phyloP scores from a whole-genome alignment of 1,140 invertebrate species.

The Papilio dardanus region DNA sequence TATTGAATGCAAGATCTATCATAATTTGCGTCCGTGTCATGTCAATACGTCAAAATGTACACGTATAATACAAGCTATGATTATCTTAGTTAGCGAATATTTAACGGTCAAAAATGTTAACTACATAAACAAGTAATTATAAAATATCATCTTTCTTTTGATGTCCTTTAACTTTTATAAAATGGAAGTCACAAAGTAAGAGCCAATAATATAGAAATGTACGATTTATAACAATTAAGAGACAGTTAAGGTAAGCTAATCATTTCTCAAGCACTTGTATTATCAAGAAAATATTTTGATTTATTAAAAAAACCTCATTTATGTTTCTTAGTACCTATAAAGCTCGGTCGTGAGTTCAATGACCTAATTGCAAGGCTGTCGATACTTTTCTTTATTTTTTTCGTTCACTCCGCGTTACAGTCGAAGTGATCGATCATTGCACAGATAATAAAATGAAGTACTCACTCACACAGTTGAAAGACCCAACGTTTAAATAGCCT shows the following conservation, averaged over 20 bases:
- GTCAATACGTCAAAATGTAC: background rate
- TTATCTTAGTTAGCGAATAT: background rate
- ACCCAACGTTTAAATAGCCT: conserved; percentile 70
- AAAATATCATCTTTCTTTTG: background rate
- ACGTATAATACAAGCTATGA: background rate
- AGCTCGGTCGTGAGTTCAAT: conserved; percentile 1
- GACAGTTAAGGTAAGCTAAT: background rate
- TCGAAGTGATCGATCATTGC: conserved; percentile 35
- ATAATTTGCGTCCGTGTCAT: background rate
- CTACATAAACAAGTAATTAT: background rate
- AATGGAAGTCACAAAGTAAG: too few relatives aligned
- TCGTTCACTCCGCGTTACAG: conserved; percentile 11
- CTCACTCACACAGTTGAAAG: conserved; percentile 57
- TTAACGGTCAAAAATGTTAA: background rate
- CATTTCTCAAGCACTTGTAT: background rate
- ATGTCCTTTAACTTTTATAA: background rate
- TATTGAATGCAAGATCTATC: conserved; percentile 25
- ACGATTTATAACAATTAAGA: background rate
- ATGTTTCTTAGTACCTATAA: background rate
- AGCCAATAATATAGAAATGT: too few relatives aligned
- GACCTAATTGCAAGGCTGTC: background rate
- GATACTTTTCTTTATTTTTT: conserved; percentile 21
- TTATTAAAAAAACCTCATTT: too few relatives aligned
- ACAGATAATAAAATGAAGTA: conserved; percentile 36
- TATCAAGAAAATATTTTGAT: background rate